Conservation (phyloP, 2,797 vertebrate species). For the Rhabdomys pumilio region DNA sequence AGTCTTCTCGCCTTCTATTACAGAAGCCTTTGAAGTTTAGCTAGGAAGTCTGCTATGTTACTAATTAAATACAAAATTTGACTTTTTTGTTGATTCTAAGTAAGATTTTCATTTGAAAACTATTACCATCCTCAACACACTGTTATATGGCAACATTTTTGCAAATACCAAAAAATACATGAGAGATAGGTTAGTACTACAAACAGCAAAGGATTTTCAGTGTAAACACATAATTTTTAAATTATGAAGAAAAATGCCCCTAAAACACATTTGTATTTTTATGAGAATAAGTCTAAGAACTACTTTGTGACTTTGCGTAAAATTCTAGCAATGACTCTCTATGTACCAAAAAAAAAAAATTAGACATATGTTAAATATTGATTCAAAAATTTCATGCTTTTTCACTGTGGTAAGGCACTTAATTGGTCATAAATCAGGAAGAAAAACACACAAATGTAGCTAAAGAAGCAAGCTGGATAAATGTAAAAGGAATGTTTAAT, state of each 20-base stretch:
- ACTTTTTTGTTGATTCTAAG: slow-evolving; percentile 70
- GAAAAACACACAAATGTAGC: not conserved
- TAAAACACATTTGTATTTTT: not conserved
- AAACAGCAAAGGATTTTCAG: not conserved
- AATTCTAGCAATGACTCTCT: slow-evolving; percentile 6
- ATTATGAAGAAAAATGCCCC: not conserved
- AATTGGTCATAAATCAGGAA: slow-evolving; percentile 1
- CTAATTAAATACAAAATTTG: slow-evolving; percentile 75
- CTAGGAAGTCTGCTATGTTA: slow-evolving; percentile 59
- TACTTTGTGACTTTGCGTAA: not conserved
- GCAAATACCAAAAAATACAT: slow-evolving; percentile 70
- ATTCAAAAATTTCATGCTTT: not conserved
- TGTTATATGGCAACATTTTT: slow-evolving; percentile 76
- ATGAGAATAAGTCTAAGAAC: not conserved
- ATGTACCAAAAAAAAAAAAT: slow-evolving; percentile 33
- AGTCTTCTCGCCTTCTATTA: slow-evolving; percentile 68
- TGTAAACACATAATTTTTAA: not conserved
- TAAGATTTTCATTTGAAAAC: slow-evolving; percentile 79
- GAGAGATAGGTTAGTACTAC: slow-evolving; percentile 69
- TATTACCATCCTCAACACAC: slow-evolving; percentile 77
- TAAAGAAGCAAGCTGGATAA: not conserved
- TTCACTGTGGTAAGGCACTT: not conserved
- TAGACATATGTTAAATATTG: not conserved
- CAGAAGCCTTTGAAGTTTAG: slow-evolving; percentile 72
- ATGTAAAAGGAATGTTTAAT: not conserved